Percentiles rank a stretch among this genome's conserved stretches.
phyloP scores from a whole-genome alignment of 2,888 invertebrate species.

The Calameuta idolon region DNA sequence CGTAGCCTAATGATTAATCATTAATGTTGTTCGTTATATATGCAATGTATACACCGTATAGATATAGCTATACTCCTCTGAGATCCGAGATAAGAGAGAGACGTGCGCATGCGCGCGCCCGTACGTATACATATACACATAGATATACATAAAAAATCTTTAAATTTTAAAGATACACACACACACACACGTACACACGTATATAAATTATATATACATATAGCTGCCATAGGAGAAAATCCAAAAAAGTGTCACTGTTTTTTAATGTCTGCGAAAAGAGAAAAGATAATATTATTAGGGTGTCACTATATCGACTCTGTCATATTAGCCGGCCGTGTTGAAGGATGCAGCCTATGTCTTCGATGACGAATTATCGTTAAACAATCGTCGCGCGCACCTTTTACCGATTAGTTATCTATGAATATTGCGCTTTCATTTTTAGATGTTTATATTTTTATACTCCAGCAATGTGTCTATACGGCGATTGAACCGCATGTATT shows the following conservation, averaged over 20 bases:
- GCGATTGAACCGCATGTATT: slow-evolving; percentile 62
- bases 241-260: slow-evolving; percentile 29
- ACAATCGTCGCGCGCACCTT: slow-evolving; percentile 31
- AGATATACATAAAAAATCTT: slow-evolving; percentile 19
- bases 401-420: slow-evolving; percentile 44
- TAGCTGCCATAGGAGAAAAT: slow-evolving; percentile 32
- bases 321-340: slow-evolving; percentile 24
- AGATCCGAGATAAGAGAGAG: slow-evolving; percentile 3
- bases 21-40: slow-evolving; percentile 61
- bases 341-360: slow-evolving; percentile 24
- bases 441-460: slow-evolving; percentile 65
- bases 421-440: slow-evolving; percentile 48
- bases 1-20: slow-evolving; percentile 55
- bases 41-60: slow-evolving; percentile 37
- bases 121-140: slow-evolving; percentile 13
- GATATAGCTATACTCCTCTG: slow-evolving; percentile 22
- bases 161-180: not conserved
- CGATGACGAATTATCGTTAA: slow-evolving; percentile 28
- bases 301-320: slow-evolving; percentile 11
- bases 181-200: not conserved
- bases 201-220: slow-evolving; percentile 16
- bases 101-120: slow-evolving; percentile 2
- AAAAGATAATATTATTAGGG: slow-evolving; percentile 24
- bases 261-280: slow-evolving; percentile 30
- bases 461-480: slow-evolving; percentile 53